A percentile compares a stretch with the other conserved stretches of the same genome.
Evolutionary conservation across 1,140 invertebrate genomes (phyloP).

Genomic region (Drosophila nigromelanica): DNA sequence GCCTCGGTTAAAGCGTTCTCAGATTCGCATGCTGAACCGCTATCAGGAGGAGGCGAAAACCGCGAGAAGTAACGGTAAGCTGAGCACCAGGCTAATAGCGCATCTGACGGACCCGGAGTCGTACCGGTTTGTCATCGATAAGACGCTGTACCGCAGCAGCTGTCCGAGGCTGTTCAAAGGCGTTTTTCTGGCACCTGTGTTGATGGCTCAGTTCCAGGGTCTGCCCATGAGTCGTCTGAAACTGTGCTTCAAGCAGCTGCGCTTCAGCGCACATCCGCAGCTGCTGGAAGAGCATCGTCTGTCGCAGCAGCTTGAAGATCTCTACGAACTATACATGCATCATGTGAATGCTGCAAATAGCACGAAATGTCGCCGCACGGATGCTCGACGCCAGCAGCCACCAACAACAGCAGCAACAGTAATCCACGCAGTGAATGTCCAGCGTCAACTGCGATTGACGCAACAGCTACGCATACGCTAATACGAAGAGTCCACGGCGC

Average conservation of each 20-base stretch:
- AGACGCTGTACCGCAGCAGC: constrained; percentile 53
- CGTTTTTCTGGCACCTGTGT: constrained; percentile 59
- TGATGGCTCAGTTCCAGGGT: constrained; percentile 30
- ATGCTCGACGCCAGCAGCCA: constrained; percentile 44
- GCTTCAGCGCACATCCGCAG: constrained; percentile 83
- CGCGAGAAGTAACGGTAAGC: constrained; percentile 21
- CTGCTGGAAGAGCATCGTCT: constrained; percentile 83
- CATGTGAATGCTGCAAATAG: constrained; percentile 65
- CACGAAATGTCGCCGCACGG: constrained; percentile 69
- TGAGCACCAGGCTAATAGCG: constrained; percentile 29
- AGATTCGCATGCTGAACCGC: constrained; percentile 72
- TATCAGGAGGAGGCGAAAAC: constrained; percentile 55
- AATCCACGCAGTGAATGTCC: constrained; percentile 21
- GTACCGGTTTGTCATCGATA: constrained; percentile 30
- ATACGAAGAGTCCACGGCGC: constrained; percentile 72
- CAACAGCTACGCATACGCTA: constrained; percentile 73
- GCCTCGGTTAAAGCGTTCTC: not conserved
- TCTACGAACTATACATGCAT: constrained; percentile 74
- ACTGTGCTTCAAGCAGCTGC: constrained; percentile 75
- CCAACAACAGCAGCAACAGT: constrained; percentile 7
- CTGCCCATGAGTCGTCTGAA: constrained; percentile 76
- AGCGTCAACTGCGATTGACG: constrained; percentile 62
- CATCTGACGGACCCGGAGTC: constrained; percentile 21
- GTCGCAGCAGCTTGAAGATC: constrained; percentile 75
- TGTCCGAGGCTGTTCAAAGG: constrained; percentile 56